Percentiles rank a stretch among this genome's conserved stretches.
Conservation (phyloP, 2,888 invertebrate genomes). For the Scelioninae gen. 2 region DNA sequence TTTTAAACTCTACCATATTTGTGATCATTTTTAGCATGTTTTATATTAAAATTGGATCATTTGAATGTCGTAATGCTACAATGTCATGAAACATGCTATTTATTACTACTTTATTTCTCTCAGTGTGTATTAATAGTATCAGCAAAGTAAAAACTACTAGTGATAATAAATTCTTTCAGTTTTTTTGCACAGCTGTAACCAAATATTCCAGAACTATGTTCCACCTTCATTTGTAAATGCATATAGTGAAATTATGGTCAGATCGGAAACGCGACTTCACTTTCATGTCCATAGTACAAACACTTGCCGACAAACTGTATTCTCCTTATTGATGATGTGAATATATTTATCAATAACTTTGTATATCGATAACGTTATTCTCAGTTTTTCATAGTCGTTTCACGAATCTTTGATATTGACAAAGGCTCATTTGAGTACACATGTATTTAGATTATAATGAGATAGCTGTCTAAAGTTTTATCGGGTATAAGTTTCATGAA, state of each 20-base stretch:
- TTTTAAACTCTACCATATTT: too few relatives aligned
- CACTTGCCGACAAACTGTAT: constrained; percentile 32
- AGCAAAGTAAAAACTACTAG: too few relatives aligned
- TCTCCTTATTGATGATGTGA: constrained; percentile 26
- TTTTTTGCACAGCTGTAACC: too few relatives aligned
- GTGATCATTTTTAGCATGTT: too few relatives aligned
- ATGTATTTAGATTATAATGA: constrained; percentile 62
- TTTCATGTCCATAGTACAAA: constrained; percentile 27
- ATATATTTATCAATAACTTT: constrained; percentile 46
- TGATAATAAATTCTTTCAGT: too few relatives aligned
- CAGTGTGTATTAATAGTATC: too few relatives aligned
- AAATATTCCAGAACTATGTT: too few relatives aligned
- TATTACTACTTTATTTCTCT: too few relatives aligned
- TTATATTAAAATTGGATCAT: too few relatives aligned
- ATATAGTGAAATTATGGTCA: constrained; percentile 5
- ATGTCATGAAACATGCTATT: too few relatives aligned
- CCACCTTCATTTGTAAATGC: not conserved
- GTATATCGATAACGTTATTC: constrained; percentile 44
- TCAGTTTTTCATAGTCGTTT: constrained; percentile 25
- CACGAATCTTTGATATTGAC: constrained; percentile 48
- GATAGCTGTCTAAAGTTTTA: constrained; percentile 65
- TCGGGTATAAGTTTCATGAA: constrained; percentile 58
- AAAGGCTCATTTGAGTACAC: constrained; percentile 62
- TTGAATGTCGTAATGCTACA: too few relatives aligned
- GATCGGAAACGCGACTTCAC: constrained; percentile 24